phyloP scores from a whole-genome alignment of 2,113 vertebrate genomes.

The Saimiri boliviensis region DNA sequence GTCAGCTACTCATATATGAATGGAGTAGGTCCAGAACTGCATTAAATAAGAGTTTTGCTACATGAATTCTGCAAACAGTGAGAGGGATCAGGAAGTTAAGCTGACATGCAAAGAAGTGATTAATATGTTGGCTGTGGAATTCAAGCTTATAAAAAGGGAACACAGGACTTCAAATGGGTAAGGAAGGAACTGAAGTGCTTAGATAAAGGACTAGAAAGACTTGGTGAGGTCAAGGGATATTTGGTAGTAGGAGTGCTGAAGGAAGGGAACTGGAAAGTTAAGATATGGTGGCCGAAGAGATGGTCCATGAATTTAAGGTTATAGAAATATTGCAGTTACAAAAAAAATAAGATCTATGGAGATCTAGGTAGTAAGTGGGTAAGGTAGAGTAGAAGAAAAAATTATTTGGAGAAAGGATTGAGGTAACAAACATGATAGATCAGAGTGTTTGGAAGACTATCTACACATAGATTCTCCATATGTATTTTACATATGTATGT shows the following conservation, averaged over 20 bases:
- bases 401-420: background rate
- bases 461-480: background rate
- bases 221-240: background rate
- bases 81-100: background rate
- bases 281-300: background rate
- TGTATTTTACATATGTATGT: background rate
- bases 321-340: background rate
- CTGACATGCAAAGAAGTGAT: background rate
- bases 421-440: background rate
- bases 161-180: background rate
- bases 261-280: background rate
- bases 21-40: background rate
- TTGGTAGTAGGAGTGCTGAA: background rate
- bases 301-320: background rate
- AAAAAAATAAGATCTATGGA: background rate
- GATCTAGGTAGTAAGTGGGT: background rate
- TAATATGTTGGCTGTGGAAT: background rate
- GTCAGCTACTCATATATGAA: background rate
- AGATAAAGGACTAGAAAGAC: background rate
- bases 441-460: background rate
- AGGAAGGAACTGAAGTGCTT: background rate
- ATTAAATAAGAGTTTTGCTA: background rate
- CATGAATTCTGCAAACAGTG: background rate
- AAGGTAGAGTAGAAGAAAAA: background rate
- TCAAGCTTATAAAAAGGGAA: background rate